Evolutionary conservation across 2,113 vertebrate genomes (phyloP), one percentile per base, ranked within the genome.

Genomic region (Cygnus buccinator): DNA sequence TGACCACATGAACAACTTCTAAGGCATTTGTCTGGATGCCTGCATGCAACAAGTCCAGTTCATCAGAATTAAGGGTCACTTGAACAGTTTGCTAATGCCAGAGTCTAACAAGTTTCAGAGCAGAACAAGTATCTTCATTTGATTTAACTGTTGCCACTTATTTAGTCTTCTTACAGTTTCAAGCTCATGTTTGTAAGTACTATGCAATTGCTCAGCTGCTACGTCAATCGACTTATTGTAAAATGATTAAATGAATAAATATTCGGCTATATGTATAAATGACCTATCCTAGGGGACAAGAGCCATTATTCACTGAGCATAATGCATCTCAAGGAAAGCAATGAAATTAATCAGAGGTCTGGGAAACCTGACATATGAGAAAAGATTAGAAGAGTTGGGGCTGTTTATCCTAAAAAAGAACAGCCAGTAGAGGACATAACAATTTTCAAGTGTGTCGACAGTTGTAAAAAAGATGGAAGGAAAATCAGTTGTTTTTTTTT

Each of bases 271-370:
- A 72, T 67, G 46, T 96, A 74, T 72, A 78, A 94, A 82, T 96
- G 95, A 96, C 96, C 96, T 96, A 93, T 96, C 96, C 94, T 96
- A 75, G 80, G 95, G 96, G 95, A 96, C 95, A 97, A 97, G 93
- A 84, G 95, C 79, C 93, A 96, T 97, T 97, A 97, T 95, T 97
- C 95, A 97, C 95, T 5, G 33, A 9, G 95, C 92, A 95, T 72
- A 90, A 92, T 62, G 94, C 95, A 95, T 89, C 94, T 90, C 87
- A 62, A 91, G 95, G 66, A 92, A 74, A 84, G 84, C 84, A 91
- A 29, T 37, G 62, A 93, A 96, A 97, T 97, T 97, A 97, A 97
- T 97, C 96, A 96, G 95, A 84, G 93, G 80, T 79, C 94, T 52
- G 89, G 93, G 90, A 94, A 95, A 44, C 52, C 94, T 97, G 96